Conservation (phyloP, 2,797 vertebrate genomes). For the Acrocephalus scirpaceus region DNA sequence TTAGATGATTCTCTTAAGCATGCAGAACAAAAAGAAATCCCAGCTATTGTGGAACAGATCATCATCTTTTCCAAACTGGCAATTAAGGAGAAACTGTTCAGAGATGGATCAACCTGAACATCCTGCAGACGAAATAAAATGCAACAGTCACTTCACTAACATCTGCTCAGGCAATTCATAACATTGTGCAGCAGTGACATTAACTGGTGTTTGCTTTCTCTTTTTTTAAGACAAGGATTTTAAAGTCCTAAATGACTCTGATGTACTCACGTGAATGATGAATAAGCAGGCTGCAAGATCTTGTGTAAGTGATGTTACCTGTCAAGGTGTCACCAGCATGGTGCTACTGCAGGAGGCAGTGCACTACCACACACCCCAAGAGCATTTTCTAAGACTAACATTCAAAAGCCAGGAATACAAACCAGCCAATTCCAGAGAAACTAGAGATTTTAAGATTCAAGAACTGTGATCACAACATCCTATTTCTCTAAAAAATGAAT, state of each 20-base stretch:
- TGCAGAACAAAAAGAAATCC: neutral
- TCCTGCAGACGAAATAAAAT: neutral
- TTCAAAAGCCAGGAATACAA: neutral
- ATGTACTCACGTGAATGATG: neutral
- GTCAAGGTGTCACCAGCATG: neutral
- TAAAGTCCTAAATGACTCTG: neutral
- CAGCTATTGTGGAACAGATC: neutral
- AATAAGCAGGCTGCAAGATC: neutral
- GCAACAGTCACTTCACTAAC: neutral
- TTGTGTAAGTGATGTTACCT: neutral
- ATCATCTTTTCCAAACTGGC: neutral
- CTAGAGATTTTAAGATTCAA: neutral
- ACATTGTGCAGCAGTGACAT: neutral
- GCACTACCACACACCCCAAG: neutral
- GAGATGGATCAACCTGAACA: neutral
- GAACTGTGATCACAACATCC: neutral
- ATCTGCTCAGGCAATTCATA: neutral
- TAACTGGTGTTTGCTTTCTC: neutral
- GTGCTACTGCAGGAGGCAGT: neutral
- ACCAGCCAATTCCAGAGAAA: neutral
- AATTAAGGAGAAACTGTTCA: neutral
- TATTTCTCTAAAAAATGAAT: neutral
- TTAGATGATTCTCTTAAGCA: neutral
- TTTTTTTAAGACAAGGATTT: neutral
- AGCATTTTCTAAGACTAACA: neutral